Percentiles rank a stretch among this genome's conserved stretches.
Evolutionary conservation across 2,113 vertebrate genomes (phyloP).

Genomic region (Natator depressus): DNA sequence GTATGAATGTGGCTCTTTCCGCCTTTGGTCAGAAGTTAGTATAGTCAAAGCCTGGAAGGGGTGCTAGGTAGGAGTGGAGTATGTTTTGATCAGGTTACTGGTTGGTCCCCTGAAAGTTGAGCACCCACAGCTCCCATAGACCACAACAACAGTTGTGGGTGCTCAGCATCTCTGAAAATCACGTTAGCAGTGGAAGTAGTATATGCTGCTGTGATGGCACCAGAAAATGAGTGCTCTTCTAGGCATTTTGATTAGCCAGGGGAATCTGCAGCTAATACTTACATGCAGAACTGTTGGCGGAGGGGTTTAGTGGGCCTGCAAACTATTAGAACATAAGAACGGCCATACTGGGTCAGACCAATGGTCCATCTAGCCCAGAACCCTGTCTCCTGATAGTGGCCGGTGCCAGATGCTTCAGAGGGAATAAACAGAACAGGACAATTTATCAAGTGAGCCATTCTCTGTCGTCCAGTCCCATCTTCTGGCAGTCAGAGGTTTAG

Average conservation of each 20-base stretch:
- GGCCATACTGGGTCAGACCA: not conserved
- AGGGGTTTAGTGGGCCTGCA: not conserved
- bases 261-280: not conserved
- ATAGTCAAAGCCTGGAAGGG: not conserved
- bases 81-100: not conserved
- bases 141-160: not conserved
- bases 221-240: not conserved
- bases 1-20: not conserved
- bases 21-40: not conserved
- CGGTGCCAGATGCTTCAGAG: not conserved
- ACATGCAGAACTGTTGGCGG: not conserved
- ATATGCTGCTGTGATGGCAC: not conserved
- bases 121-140: not conserved
- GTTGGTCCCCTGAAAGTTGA: not conserved
- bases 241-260: not conserved
- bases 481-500: not conserved
- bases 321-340: not conserved
- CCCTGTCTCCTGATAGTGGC: not conserved
- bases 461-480: not conserved
- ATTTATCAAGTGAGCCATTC: not conserved
- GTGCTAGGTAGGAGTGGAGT: not conserved
- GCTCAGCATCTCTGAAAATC: not conserved
- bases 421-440: no score
- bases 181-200: not conserved
- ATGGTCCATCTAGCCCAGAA: not conserved